A percentile compares a stretch with the other conserved stretches of the same genome.
These are phyloP conservation scores for Celastrina argiolus DNA, from an alignment of 2,888 invertebrate species.

Conservation along the genomic window DNA sequence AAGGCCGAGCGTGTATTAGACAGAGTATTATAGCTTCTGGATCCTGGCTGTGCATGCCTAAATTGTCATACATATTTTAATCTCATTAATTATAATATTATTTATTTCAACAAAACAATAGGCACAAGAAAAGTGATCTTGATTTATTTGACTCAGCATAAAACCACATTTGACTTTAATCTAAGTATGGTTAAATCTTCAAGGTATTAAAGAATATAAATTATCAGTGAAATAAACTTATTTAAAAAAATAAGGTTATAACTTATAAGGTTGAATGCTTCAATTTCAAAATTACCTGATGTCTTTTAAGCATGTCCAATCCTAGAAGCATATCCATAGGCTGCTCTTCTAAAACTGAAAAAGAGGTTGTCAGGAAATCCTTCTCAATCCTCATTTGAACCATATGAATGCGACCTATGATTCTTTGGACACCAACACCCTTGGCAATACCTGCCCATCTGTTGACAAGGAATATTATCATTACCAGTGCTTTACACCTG, in stretches of 20 bases:
- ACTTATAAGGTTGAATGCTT: not conserved
- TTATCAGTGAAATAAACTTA: too few species aligned
- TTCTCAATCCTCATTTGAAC: slow-evolving; percentile 97
- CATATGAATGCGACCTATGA: slow-evolving; percentile 98
- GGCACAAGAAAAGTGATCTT: not conserved
- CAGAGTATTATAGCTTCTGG: too few species aligned
- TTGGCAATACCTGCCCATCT: slow-evolving; percentile 98
- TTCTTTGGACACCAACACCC: slow-evolving; percentile 97
- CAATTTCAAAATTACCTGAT: slow-evolving; percentile 82
- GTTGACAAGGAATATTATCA: slow-evolving; percentile 1
- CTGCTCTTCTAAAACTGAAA: slow-evolving; percentile 97
- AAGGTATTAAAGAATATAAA: not conserved
- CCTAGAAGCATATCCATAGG: slow-evolving; percentile 99
- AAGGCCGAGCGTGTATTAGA: too few species aligned
- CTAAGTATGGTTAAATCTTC: not conserved
- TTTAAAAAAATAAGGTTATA: too few species aligned
- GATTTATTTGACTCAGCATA: not conserved
- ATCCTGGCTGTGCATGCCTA: too few species aligned
- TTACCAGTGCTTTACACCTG: too few species aligned
- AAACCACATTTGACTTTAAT: not conserved
- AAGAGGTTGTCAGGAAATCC: slow-evolving; percentile 95
- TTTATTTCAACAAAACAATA: not conserved
- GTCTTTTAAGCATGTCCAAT: slow-evolving; percentile 97
- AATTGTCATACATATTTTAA: too few species aligned
- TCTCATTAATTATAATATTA: too few species aligned